phyloP scores from a whole-genome alignment of 2,797 vertebrate genomes.

The Karalla daura region DNA sequence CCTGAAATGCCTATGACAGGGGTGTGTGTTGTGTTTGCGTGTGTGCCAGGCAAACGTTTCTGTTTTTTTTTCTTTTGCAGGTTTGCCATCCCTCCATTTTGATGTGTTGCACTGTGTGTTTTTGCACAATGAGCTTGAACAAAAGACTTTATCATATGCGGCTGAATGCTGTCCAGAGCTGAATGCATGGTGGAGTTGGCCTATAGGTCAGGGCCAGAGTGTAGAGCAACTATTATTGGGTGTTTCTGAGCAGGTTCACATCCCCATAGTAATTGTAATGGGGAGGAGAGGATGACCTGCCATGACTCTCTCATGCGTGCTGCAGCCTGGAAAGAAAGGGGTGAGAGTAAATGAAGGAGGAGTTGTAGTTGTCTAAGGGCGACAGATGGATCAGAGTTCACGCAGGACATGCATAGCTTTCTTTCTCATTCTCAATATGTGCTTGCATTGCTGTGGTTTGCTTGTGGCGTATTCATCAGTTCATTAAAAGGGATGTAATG shows the following conservation, averaged over 20 bases:
- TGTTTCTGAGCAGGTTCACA: conserved; percentile 38
- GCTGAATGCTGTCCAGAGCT: conserved; percentile 43
- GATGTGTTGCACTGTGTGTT: neutral
- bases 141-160: conserved; percentile 31
- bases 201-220: conserved; percentile 60
- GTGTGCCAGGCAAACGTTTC: too few relatives aligned
- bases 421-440: neutral
- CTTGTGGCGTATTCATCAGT: neutral
- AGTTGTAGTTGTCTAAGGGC: conserved; percentile 30
- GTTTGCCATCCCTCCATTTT: neutral
- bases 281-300: conserved; percentile 58
- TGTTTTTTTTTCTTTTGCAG: conserved; percentile 1
- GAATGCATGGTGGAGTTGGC: conserved; percentile 27
- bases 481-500: conserved; percentile 3
- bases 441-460: neutral
- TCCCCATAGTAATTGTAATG: conserved; percentile 13
- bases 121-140: conserved; percentile 25
- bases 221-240: conserved; percentile 47
- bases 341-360: conserved; percentile 45
- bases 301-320: conserved; percentile 31
- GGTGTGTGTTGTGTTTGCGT: neutral
- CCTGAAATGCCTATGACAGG: neutral
- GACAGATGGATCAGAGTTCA: conserved; percentile 30
- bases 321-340: conserved; percentile 29
- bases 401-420: neutral